Evolutionary conservation across 1,140 invertebrate species (phyloP), one percentile per base, ranked within the genome.

Genomic region (Cryptotermes secundus): DNA sequence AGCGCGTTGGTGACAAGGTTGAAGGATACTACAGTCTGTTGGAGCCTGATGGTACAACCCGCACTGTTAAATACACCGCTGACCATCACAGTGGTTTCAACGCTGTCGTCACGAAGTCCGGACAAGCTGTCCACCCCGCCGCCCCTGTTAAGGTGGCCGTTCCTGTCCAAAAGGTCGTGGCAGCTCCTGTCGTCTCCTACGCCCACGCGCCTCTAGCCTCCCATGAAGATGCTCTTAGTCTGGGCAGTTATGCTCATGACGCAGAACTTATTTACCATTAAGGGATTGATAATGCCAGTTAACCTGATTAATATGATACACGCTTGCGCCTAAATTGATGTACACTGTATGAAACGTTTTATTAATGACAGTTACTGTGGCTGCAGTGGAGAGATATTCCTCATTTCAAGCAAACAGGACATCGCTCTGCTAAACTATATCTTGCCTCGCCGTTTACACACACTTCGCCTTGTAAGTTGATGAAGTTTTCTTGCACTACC

Each of bases 91-190:
- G 79, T 22, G 87, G 87, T 3, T 88, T 88, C 86, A 85, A 86
- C 22, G 87, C 87, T 34, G 87, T 84, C n/a, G 84, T 79, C 1
- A 16, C 36, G 6, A 34, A 31, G 24, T 42, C 80, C 31, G 31
- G 26, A 36, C 83, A 53, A 53, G 85, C 88, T 3, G 87, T 87
- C 85, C 88, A 88, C 86, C 87, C 88, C 80, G 86, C 87, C 79
- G 38, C 72, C n/a, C 88, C 89, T 45, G 88, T 88, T n/a, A 87
- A 12, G n/a, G 45, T 53, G 14, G 83, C 53, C 3, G 65, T 9
- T n/a, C 24, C 83, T n/a, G 59, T 34, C 3, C 83, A n/a, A 3
- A 42, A 31, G 2, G 31, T 53, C 1, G 65, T 79, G 53, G 31
- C 31, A 7, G 59, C 42, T 14, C 83, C 83, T 26, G 35, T 42